A percentile compares a stretch with the other conserved stretches of the same genome.
Evolutionary conservation across 2,797 vertebrate species (phyloP).

Genomic region (Neoniphon sammara): DNA sequence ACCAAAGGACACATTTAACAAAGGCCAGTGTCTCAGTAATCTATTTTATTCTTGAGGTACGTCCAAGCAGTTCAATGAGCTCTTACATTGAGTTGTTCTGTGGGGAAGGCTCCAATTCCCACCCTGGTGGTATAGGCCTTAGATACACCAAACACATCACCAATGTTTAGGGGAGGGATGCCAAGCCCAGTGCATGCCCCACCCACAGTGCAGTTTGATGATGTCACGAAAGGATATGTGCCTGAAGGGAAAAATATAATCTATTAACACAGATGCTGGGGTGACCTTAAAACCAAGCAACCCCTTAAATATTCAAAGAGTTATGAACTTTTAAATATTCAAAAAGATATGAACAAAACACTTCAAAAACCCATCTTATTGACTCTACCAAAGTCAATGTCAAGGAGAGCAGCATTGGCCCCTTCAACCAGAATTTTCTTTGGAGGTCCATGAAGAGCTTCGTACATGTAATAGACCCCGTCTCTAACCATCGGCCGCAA

Average conservation of each 20-base stretch:
- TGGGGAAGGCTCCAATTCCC: conserved; percentile 97
- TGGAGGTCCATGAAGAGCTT: conserved; percentile 91
- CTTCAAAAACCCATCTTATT: background rate
- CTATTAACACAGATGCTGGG: background rate
- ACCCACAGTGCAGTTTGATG: conserved; percentile 97
- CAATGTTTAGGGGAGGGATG: conserved; percentile 93
- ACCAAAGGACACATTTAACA: conserved; percentile 7
- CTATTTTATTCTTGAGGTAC: conserved; percentile 13
- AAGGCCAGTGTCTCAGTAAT: background rate
- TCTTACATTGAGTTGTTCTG: conserved; percentile 97
- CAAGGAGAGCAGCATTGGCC: conserved; percentile 96
- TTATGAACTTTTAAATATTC: background rate
- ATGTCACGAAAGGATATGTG: conserved; percentile 98
- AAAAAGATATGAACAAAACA: too few relatives aligned
- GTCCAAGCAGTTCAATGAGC: background rate
- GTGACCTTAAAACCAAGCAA: background rate
- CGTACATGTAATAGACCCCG: conserved; percentile 97
- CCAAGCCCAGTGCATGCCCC: conserved; percentile 97
- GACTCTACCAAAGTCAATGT: conserved; percentile 95
- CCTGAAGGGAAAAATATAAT: conserved; percentile 77
- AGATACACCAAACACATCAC: conserved; percentile 95
- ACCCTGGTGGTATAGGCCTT: conserved; percentile 98
- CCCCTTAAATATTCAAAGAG: background rate
- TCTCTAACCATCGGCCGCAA: conserved; percentile 97
- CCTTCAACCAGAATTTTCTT: conserved; percentile 99